Evolutionary conservation across 2,113 vertebrate species (phyloP), one percentile per base, ranked within the genome.

Genomic region (Scatophagus argus): DNA sequence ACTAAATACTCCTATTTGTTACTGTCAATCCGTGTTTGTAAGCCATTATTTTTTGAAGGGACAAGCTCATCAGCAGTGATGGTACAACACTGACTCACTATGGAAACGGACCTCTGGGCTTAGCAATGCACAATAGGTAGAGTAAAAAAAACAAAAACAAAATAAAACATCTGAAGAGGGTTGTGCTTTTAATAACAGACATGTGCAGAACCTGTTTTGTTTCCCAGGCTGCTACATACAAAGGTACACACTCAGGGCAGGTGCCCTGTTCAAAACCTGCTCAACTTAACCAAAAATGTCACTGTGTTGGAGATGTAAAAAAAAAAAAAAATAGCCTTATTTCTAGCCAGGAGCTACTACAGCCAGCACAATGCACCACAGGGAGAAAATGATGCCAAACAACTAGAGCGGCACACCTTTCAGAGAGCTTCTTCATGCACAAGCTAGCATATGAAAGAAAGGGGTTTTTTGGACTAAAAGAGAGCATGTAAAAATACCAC

Each of bases 21-120:
- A 43, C 36, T 65, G 65, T 38, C 58, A 69, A 54, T 55, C 21
- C 10, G 1, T 72, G 39, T 60, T 65, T 70, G 38, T 23, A 62
- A 46, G 46, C 31, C 39, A 44, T 25, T 25, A 0, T 58, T 64
- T 38, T 27, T 39, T 74, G 25, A 16, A 32, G 7, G 14, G 14
- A 69, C 7, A 0, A 55, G 59, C 25, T 32, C 47, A 38, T 49
- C 21, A 38, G 34, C 31, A 51, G 56, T 38, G 43, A 68, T 29
- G 17, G 60, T 36, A 52, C 43, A 5, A 32, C 25, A 64, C 13
- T 0, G 23, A 54, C 25, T 36, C 3, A 0, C 8, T 43, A 19
- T 3, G 8, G 2, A 36, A 21, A 5, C 49, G 29, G 41, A 63
- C 27, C 27, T 19, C 19, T 9, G 29, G 43, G 32, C 55, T 73